These are phyloP conservation scores for Neomorphus geoffroyi DNA, from an alignment of 2,797 vertebrate species.

Conservation along the genomic window DNA sequence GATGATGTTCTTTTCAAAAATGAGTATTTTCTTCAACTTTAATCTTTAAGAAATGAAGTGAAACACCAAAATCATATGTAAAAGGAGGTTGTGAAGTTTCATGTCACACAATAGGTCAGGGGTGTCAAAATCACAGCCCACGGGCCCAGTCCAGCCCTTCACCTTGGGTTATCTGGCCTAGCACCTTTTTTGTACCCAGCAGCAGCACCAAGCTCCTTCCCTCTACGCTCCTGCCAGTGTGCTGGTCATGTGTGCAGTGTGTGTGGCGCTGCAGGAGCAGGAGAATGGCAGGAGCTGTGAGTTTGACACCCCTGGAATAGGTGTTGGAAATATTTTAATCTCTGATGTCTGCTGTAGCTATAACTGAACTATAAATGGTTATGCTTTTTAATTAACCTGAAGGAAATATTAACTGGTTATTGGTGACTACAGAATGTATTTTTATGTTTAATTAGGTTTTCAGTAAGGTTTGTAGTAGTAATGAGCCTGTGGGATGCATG, in stretches of 20 bases:
- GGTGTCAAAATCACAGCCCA: too few relatives aligned
- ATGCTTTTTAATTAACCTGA: neutral
- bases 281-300: too few relatives aligned
- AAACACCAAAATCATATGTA: neutral
- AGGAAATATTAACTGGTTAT: neutral
- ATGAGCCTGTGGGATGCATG: accelerated
- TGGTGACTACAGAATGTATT: neutral
- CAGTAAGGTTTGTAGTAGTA: neutral
- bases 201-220: too few relatives aligned
- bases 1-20: neutral
- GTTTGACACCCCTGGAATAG: too few relatives aligned
- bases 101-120: accelerated
- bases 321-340: neutral
- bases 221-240: too few relatives aligned
- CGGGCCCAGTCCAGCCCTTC: too few relatives aligned
- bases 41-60: neutral
- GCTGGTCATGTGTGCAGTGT: too few relatives aligned
- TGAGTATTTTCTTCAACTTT: neutral
- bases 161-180: too few relatives aligned
- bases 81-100: neutral
- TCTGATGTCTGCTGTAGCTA: neutral
- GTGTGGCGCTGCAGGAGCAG: too few relatives aligned
- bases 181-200: too few relatives aligned
- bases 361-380: neutral
- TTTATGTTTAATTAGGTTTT: neutral